phyloP scores from a whole-genome alignment of 2,113 vertebrate genomes.

The Prolemur simus region DNA sequence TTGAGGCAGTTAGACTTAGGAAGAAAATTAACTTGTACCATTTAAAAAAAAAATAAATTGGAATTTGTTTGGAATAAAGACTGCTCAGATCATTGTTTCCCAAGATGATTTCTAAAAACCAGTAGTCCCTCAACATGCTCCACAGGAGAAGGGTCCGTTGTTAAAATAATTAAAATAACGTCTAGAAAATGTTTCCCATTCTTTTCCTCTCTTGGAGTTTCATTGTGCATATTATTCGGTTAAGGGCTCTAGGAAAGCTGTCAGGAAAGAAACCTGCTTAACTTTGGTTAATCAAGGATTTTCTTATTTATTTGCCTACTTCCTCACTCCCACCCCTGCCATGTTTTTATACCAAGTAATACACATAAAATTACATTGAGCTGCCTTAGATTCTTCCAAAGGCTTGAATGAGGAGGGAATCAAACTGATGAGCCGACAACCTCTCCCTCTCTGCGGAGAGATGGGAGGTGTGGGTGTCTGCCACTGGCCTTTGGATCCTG shows the following conservation, averaged over 20 bases:
- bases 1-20: constrained; percentile 9
- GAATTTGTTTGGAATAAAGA: constrained; percentile 27
- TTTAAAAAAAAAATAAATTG: neutral
- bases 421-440: neutral
- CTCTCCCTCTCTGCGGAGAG: neutral
- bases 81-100: neutral
- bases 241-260: neutral
- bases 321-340: neutral
- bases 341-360: constrained; percentile 18
- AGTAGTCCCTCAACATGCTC: neutral
- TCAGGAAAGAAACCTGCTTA: constrained; percentile 28
- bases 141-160: neutral
- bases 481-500: neutral
- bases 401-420: neutral
- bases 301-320: neutral
- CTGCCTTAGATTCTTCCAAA: neutral
- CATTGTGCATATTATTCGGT: neutral
- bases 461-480: neutral
- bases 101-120: neutral
- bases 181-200: neutral
- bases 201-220: neutral
- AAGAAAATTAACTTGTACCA: neutral
- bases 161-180: neutral
- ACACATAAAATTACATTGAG: neutral
- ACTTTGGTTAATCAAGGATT: neutral